Evolutionary conservation across 2,113 vertebrate genomes (phyloP).

Genomic region (Amazona vittata): DNA sequence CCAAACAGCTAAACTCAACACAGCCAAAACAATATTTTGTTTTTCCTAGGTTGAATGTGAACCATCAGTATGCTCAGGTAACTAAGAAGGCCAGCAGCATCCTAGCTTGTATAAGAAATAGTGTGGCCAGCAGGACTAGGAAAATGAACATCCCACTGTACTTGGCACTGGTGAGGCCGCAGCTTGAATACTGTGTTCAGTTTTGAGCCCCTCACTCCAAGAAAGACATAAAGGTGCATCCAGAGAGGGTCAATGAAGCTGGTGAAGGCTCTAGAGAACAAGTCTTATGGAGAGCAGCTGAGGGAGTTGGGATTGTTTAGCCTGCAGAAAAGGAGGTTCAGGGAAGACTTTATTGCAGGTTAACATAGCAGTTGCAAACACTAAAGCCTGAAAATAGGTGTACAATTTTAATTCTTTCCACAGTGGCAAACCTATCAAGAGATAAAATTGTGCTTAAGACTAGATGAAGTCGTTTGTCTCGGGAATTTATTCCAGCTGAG

Average conservation of each 20-base stretch:
- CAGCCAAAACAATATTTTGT: neutral
- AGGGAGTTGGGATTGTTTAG: neutral
- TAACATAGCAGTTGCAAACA: neutral
- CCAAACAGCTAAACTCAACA: neutral
- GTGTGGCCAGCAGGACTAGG: neutral
- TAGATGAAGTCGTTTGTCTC: neutral
- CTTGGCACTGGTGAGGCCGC: accelerated
- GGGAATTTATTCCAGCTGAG: neutral
- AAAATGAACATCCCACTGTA: neutral
- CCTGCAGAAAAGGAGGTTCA: neutral
- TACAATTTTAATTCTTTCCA: neutral
- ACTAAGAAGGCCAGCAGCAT: neutral
- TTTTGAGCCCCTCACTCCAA: neutral
- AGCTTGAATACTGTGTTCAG: accelerated
- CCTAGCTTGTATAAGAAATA: neutral
- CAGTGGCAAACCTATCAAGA: neutral
- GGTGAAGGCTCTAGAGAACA: neutral
- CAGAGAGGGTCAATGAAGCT: neutral
- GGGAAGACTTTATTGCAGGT: accelerated
- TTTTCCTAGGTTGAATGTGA: neutral
- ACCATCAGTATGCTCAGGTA: neutral
- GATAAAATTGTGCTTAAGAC: neutral
- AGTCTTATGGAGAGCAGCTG: neutral
- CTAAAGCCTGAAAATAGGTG: neutral
- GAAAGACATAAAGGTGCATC: neutral